Conservation (phyloP, 64 coral and sea anemone genomes). For the Stichodactyla mertensii region DNA sequence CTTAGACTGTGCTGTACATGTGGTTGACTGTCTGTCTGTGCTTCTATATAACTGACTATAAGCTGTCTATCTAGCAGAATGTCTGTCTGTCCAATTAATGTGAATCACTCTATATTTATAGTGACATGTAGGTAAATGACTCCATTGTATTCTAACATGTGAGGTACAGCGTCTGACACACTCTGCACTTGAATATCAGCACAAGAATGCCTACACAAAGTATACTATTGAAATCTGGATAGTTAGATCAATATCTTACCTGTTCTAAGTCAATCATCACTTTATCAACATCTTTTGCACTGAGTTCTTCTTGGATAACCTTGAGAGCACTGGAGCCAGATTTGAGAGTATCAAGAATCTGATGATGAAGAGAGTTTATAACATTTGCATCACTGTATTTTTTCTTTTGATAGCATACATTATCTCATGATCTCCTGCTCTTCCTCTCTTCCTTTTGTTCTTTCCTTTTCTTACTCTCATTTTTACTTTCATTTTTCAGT, state of each 20-base stretch:
- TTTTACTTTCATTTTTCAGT: too few relatives aligned
- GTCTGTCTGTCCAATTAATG: background rate
- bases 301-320: slow-evolving; percentile 23
- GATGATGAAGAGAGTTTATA: too few relatives aligned
- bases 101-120: too few relatives aligned
- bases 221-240: too few relatives aligned
- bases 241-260: background rate
- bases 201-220: too few relatives aligned
- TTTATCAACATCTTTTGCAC: slow-evolving; percentile 30
- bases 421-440: background rate
- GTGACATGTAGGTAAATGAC: too few relatives aligned
- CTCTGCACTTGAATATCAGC: too few relatives aligned
- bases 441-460: too few relatives aligned
- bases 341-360: slow-evolving; percentile 51
- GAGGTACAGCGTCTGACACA: too few relatives aligned
- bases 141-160: too few relatives aligned
- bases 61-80: background rate
- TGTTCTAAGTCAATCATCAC: slow-evolving; percentile 45
- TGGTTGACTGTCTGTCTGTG: background rate
- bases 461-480: too few relatives aligned
- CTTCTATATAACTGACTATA: background rate
- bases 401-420: background rate
- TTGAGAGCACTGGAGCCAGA: slow-evolving; percentile 38
- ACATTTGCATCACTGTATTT: too few relatives aligned
- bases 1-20: background rate